These are phyloP conservation scores for Zaprionus lachaisei DNA, from an alignment of 1,140 invertebrate genomes.

Conservation along the genomic window DNA sequence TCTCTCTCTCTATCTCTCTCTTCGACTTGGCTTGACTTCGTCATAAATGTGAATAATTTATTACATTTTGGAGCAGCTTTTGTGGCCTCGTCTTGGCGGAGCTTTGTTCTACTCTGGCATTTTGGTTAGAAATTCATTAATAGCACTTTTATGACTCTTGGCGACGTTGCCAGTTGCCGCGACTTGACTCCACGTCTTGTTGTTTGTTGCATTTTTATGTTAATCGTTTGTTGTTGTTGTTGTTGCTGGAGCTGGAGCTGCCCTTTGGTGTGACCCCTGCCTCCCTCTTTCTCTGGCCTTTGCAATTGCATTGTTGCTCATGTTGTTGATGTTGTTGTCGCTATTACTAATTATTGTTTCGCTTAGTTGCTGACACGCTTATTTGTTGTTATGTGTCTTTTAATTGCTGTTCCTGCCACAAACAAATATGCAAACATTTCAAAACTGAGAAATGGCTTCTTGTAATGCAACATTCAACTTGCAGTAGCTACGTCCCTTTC, in stretches of 20 bases:
- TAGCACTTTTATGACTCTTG: conserved; percentile 82
- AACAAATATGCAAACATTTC: conserved; percentile 60
- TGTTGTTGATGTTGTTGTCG: conserved; percentile 38
- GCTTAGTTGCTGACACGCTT: conserved; percentile 75
- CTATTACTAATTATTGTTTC: conserved; percentile 81
- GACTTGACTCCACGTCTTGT: background rate
- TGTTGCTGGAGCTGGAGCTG: conserved; percentile 50
- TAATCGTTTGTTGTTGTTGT: conserved; percentile 54
- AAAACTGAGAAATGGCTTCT: conserved; percentile 71
- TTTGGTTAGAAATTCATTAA: conserved; percentile 82
- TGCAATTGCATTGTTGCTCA: conserved; percentile 17
- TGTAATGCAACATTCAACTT: conserved; percentile 62
- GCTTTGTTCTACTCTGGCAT: conserved; percentile 54
- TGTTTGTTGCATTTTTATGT: conserved; percentile 80
- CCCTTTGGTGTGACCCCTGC: conserved; percentile 36
- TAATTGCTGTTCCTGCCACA: conserved; percentile 76
- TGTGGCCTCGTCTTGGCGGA: conserved; percentile 17
- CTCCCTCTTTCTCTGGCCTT: conserved; percentile 25
- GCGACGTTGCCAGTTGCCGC: conserved; percentile 37
- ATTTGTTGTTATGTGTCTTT: conserved; percentile 83
- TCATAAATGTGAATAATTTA: conserved; percentile 84
- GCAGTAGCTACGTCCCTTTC: background rate
- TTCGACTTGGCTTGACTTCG: conserved; percentile 13
- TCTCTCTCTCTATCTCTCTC: conserved; percentile 8
- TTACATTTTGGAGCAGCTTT: conserved; percentile 73